These are phyloP conservation scores for Scolopax rusticola DNA, from an alignment of 2,797 vertebrate species.

Conservation along the genomic window DNA sequence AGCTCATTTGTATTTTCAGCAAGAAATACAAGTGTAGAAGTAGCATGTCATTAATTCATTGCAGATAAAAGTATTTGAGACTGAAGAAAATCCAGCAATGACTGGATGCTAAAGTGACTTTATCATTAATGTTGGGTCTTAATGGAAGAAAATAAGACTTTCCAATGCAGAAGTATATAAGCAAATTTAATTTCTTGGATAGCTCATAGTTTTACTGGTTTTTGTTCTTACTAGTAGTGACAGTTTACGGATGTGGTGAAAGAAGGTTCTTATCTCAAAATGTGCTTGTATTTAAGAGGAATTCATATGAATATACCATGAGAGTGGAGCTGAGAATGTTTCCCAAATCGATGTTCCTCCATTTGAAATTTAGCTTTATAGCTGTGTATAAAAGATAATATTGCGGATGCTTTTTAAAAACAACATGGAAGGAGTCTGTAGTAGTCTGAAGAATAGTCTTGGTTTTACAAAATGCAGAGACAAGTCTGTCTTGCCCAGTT, in stretches of 20 bases:
- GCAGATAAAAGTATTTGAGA: background rate
- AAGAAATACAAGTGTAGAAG: background rate
- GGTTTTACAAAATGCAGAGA: background rate
- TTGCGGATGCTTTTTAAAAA: background rate
- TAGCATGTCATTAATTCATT: background rate
- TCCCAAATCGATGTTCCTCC: background rate
- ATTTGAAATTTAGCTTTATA: background rate
- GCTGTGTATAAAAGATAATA: background rate
- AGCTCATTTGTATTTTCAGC: background rate
- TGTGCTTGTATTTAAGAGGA: background rate
- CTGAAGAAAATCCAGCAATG: background rate
- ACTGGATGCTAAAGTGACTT: background rate
- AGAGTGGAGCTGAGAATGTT: background rate
- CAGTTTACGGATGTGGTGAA: background rate
- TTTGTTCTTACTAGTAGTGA: background rate
- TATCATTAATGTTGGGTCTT: background rate
- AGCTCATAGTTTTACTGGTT: background rate
- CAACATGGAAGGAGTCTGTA: background rate
- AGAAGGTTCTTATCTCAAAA: background rate
- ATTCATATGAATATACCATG: background rate
- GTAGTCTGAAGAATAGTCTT: background rate
- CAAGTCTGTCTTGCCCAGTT: background rate
- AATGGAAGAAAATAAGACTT: background rate
- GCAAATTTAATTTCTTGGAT: background rate
- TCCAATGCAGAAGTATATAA: background rate